Evolutionary conservation across 30 jellyfish, hydroid and myxozoan species (phyloP).

Genomic region (Phacellophora camtschatica): DNA sequence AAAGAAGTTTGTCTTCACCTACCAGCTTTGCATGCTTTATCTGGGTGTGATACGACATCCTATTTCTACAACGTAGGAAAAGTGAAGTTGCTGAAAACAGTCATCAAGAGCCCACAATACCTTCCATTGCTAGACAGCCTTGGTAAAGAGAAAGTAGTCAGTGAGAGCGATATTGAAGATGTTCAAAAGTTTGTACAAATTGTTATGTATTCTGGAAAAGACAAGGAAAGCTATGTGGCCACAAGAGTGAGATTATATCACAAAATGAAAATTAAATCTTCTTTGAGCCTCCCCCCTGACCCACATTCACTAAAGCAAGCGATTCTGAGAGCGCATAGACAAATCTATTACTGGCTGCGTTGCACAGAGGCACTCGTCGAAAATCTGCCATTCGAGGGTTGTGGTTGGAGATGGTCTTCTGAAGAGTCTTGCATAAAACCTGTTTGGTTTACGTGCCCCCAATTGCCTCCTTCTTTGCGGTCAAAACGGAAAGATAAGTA

Average conservation of each 20-base stretch:
- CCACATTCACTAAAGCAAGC: conserved; percentile 41
- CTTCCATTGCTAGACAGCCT: conserved; percentile 12
- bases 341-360: conserved; percentile 50
- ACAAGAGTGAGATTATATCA: conserved; percentile 22
- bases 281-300: conserved; percentile 46
- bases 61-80: conserved; percentile 21
- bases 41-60: conserved; percentile 39
- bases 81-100: conserved; percentile 18
- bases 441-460: conserved; percentile 52
- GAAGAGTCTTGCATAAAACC: conserved; percentile 1
- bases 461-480: conserved; percentile 49
- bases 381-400: conserved; percentile 7
- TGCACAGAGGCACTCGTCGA: conserved; percentile 14
- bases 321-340: conserved; percentile 34
- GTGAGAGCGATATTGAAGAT: conserved; percentile 4
- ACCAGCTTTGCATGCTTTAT: conserved; percentile 24
- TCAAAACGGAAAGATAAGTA: conserved; percentile 16
- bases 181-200: conserved; percentile 44
- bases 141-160: not conserved
- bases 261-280: conserved; percentile 32
- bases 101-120: conserved; percentile 16
- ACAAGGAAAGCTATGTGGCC: conserved; percentile 29
- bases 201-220: conserved; percentile 26
- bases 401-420: conserved; percentile 39
- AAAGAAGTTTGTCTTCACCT: not conserved